phyloP scores from a whole-genome alignment of 2,888 invertebrate genomes.

The Entomobrya proxima region DNA sequence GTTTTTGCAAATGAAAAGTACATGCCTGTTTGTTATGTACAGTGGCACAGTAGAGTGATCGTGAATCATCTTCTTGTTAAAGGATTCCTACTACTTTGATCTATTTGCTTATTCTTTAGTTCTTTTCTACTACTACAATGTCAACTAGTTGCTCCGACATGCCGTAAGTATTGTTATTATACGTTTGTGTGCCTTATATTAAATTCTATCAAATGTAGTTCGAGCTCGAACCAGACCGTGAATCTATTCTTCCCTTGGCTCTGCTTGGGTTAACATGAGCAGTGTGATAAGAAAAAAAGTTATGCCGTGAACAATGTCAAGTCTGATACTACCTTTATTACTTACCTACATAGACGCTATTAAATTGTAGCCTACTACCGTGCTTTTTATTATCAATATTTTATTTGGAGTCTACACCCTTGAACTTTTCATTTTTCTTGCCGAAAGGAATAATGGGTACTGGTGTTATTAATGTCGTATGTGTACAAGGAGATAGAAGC shows the following conservation, averaged over 20 bases:
- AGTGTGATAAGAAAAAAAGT: conserved; percentile 26
- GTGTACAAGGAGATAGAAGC: not conserved
- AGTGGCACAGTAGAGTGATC: not conserved
- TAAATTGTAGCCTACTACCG: not conserved
- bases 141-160: conserved; percentile 47
- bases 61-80: conserved; percentile 29
- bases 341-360: conserved; percentile 22
- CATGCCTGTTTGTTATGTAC: not conserved
- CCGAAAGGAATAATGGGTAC: not conserved
- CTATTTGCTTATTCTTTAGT: conserved; percentile 5
- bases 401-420: conserved; percentile 34
- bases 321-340: conserved; percentile 26
- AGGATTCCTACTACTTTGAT: conserved; percentile 36
- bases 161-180: conserved; percentile 2
- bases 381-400: conserved; percentile 13
- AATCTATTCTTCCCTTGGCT: conserved; percentile 44
- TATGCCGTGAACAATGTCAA: conserved; percentile 37
- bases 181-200: conserved; percentile 27
- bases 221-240: conserved; percentile 56
- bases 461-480: not conserved
- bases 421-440: conserved; percentile 28
- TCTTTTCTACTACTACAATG: conserved; percentile 35
- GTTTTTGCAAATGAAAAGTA: not conserved
- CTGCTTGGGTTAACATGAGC: conserved; percentile 53
- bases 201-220: conserved; percentile 41